Evolutionary conservation across 2,888 invertebrate genomes (phyloP).

Genomic region (Drosophila silvestris): DNA sequence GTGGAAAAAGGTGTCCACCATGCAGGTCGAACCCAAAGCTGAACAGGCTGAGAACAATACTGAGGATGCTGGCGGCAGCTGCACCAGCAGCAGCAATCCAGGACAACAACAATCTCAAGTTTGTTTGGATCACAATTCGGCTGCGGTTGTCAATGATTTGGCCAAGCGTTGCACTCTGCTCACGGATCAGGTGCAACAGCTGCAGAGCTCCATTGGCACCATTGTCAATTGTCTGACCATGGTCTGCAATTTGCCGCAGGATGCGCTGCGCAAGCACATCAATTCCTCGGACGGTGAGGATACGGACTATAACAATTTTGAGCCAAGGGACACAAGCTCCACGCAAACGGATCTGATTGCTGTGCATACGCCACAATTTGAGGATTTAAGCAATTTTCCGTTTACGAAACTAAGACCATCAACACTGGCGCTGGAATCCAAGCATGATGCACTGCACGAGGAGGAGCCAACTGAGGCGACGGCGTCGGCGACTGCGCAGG

Average conservation of each 20-base stretch:
- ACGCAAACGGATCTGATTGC: conserved; percentile 94
- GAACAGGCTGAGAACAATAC: conserved; percentile 20
- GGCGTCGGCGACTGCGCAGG: conserved; percentile 2
- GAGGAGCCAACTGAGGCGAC: conserved; percentile 18
- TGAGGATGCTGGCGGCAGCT: conserved; percentile 13
- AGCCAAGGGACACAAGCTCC: conserved; percentile 85
- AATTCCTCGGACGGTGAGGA: conserved; percentile 71
- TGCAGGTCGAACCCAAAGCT: conserved; percentile 84
- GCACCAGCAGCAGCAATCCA: conserved; percentile 1
- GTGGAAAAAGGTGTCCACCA: conserved; percentile 93
- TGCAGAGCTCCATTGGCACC: conserved; percentile 92
- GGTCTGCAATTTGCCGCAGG: conserved; percentile 85
- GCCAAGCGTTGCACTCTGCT: conserved; percentile 91
- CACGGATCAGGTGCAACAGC: conserved; percentile 92
- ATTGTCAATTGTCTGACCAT: conserved; percentile 90
- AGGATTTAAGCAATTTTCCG: conserved; percentile 85
- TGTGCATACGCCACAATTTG: conserved; percentile 91
- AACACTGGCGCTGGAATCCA: conserved; percentile 81
- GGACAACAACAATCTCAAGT: conserved; percentile 38
- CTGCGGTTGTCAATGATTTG: conserved; percentile 88
- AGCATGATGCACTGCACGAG: conserved; percentile 35
- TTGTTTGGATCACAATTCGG: conserved; percentile 87
- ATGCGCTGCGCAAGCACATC: conserved; percentile 80
- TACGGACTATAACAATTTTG: conserved; percentile 32
- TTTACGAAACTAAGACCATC: conserved; percentile 84